These are phyloP conservation scores for Anastatus disparis DNA, from an alignment of 1,140 invertebrate genomes.

Conservation along the genomic window DNA sequence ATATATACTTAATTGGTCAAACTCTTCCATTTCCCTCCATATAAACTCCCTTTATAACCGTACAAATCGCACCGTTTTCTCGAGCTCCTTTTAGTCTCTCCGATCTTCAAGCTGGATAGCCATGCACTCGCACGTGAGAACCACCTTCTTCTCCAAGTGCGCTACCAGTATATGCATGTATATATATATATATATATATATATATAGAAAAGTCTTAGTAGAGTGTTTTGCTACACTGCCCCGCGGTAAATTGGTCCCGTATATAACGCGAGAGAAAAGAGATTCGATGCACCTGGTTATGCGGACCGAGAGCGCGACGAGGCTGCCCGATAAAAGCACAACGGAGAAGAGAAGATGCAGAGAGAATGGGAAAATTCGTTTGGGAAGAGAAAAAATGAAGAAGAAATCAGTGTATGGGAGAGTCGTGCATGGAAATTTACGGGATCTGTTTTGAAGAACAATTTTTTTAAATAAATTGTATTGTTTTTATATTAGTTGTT, in stretches of 20 bases:
- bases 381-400: not conserved
- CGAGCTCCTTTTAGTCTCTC: too few relatives aligned
- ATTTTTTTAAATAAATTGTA: too few relatives aligned
- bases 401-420: not conserved
- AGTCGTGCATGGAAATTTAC: not conserved
- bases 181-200: too few relatives aligned
- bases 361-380: not conserved
- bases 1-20: constrained; percentile 48
- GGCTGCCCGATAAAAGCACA: constrained; percentile 12
- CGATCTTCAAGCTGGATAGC: constrained; percentile 47
- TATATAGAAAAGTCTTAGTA: too few relatives aligned
- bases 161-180: not conserved
- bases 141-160: constrained; percentile 22
- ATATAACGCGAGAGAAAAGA: too few relatives aligned
- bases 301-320: constrained; percentile 39
- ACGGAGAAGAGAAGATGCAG: not conserved
- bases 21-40: constrained; percentile 36
- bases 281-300: constrained; percentile 47
- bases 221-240: not conserved
- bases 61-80: constrained; percentile 1
- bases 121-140: constrained; percentile 46
- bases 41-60: not conserved
- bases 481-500: too few relatives aligned
- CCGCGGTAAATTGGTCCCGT: constrained; percentile 49
- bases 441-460: too few relatives aligned